Conservation (phyloP, 2,113 vertebrate genomes). For the Dipodomys spectabilis region DNA sequence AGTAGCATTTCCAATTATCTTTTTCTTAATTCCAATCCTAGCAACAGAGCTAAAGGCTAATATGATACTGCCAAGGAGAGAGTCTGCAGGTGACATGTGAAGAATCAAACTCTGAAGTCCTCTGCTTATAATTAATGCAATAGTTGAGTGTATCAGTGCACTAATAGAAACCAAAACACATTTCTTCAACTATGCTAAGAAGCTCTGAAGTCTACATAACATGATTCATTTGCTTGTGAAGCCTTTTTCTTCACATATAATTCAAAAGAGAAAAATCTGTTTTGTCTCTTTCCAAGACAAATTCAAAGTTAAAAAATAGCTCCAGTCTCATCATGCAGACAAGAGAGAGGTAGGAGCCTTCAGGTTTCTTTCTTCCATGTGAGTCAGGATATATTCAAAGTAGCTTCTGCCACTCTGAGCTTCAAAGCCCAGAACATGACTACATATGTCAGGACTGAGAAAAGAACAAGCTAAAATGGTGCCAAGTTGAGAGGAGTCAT, state of each 20-base stretch:
- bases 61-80: neutral
- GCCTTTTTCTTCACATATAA: neutral
- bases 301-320: constrained; percentile 24
- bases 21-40: constrained; percentile 39
- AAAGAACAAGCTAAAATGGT: constrained; percentile 3
- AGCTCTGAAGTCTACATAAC: constrained; percentile 47
- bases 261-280: constrained; percentile 1
- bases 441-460: constrained; percentile 11
- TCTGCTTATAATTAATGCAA: neutral
- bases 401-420: neutral
- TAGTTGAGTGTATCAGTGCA: neutral
- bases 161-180: constrained; percentile 40
- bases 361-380: neutral
- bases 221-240: constrained; percentile 24
- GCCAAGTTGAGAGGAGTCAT: constrained; percentile 19
- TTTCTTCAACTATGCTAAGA: neutral
- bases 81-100: neutral
- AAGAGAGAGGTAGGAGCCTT: neutral
- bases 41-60: neutral
- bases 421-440: neutral
- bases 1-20: neutral
- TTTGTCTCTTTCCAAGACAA: constrained; percentile 26
- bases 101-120: neutral
- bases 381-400: constrained; percentile 43
- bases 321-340: neutral